Evolutionary conservation across 2,888 invertebrate species (phyloP).

Genomic region (Chironomus tentans): DNA sequence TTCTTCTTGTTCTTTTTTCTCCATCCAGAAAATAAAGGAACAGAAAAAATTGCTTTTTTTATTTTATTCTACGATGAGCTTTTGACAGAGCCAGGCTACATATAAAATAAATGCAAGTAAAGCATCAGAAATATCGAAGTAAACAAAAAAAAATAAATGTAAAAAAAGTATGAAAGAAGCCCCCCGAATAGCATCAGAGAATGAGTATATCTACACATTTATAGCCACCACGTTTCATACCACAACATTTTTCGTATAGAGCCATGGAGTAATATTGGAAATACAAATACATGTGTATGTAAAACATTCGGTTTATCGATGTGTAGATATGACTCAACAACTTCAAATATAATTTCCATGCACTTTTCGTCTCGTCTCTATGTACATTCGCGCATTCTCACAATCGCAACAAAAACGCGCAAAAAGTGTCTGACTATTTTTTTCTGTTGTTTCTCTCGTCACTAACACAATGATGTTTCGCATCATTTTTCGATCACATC

Average conservation of each 20-base stretch:
- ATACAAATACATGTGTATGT: background rate
- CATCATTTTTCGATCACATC: background rate
- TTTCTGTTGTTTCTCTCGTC: background rate
- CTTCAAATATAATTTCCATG: conserved; percentile 9
- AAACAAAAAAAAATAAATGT: background rate
- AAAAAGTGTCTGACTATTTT: conserved; percentile 23
- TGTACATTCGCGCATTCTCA: conserved; percentile 24
- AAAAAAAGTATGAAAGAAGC: background rate
- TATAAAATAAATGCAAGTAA: background rate
- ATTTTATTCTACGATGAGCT: background rate
- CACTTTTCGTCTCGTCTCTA: conserved; percentile 18
- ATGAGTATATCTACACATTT: background rate
- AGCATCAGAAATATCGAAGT: background rate
- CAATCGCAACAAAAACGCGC: conserved; percentile 23
- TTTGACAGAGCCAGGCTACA: background rate
- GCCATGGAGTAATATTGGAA: background rate
- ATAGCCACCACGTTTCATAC: background rate
- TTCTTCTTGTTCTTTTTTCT: background rate
- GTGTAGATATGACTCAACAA: background rate
- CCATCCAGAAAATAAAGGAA: too few species aligned
- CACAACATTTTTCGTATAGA: background rate
- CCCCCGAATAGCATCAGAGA: background rate
- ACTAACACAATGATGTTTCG: background rate
- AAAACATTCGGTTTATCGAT: background rate
- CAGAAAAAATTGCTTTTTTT: background rate